Conservation (phyloP, 2,888 invertebrate genomes). For the Drosophila silvestris region DNA sequence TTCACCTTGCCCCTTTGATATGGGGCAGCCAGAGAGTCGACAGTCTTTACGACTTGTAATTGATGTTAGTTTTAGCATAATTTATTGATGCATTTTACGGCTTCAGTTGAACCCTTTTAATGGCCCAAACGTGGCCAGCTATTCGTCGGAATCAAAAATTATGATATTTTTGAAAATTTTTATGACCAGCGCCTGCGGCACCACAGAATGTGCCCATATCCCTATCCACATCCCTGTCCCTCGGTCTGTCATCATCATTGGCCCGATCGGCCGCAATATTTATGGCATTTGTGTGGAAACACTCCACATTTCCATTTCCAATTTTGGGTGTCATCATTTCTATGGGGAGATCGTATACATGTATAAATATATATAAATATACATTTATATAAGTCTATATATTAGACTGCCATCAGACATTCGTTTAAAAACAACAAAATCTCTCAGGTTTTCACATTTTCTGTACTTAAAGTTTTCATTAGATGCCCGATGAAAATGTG, state of each 20-base stretch:
- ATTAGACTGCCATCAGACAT: neutral
- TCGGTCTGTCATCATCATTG: constrained; percentile 54
- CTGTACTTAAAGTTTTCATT: neutral
- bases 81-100: constrained; percentile 78
- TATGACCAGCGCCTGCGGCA: constrained; percentile 50
- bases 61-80: constrained; percentile 83
- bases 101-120: constrained; percentile 82
- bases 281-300: constrained; percentile 69
- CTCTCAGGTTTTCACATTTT: neutral
- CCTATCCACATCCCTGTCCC: neutral
- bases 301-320: constrained; percentile 2
- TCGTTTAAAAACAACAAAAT: neutral
- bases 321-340: neutral
- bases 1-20: constrained; percentile 43
- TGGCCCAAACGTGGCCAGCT: constrained; percentile 57
- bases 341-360: neutral
- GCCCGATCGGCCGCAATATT: constrained; percentile 50
- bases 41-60: constrained; percentile 78
- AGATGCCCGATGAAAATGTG: neutral
- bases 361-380: neutral
- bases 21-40: constrained; percentile 20
- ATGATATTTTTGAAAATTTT: constrained; percentile 81
- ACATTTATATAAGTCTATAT: neutral
- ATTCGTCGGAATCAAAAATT: constrained; percentile 74
- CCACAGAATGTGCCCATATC: constrained; percentile 49